These are phyloP conservation scores for Drosophila equinoxialis DNA, from an alignment of 1,140 invertebrate genomes.

Conservation along the genomic window DNA sequence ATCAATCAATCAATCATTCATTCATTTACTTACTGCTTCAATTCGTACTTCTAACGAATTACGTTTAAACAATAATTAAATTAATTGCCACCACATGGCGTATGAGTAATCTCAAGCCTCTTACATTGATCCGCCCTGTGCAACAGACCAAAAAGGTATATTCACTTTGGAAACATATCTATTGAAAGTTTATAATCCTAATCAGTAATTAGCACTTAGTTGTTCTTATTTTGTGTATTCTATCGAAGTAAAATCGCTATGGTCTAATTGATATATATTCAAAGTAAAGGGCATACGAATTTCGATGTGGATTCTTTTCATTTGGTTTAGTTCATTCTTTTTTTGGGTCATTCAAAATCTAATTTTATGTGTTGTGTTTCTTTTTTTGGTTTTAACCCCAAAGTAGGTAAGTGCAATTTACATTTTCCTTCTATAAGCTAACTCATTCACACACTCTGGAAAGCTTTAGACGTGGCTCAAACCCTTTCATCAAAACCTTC, in stretches of 20 bases:
- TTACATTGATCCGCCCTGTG: slow-evolving; percentile 37
- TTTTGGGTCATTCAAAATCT: neutral
- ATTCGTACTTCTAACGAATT: neutral
- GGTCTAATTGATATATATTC: neutral
- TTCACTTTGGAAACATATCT: no score
- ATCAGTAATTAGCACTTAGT: no score
- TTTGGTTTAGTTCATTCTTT: neutral
- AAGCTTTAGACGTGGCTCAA: no score
- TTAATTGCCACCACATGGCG: slow-evolving; percentile 58
- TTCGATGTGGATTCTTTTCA: slow-evolving; percentile 12
- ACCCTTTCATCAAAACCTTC: no score
- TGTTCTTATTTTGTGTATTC: no score
- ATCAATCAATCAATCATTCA: no score
- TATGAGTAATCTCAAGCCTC: slow-evolving; percentile 68
- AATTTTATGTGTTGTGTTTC: neutral
- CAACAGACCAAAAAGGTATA: no score
- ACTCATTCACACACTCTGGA: no score
- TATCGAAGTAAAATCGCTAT: neutral
- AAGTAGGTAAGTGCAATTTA: slow-evolving; percentile 2
- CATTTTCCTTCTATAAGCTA: neutral
- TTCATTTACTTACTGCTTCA: neutral
- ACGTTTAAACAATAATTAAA: slow-evolving; percentile 53
- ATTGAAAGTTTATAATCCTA: no score
- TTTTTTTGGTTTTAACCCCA: neutral
- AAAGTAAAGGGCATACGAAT: neutral